Base-by-base conservation (phyloP, 2,797 vertebrate species). In the Sebastes trivittatus region DNA sequence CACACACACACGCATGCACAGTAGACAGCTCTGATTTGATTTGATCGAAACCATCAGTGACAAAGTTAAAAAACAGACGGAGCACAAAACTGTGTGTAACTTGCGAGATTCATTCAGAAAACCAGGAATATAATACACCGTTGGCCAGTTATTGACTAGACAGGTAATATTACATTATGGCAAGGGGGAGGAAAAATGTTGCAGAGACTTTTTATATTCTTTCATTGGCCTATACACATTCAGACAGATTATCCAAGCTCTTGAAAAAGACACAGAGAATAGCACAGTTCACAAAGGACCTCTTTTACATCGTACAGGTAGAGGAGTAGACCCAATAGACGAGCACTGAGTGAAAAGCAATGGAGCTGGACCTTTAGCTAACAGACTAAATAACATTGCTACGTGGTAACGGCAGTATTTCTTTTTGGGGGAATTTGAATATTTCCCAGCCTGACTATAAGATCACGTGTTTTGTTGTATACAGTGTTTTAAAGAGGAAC, bases 251-350 rank as follows among this genome's bases (percentile, higher is more conserved):
- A 70, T 61, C 52, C 16, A 22, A 16, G 54, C 36, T 64, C 54
- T 70, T 75, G 42, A 63, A 64, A 77, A 82, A 75, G 32, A 74
- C n/a, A 27, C 27, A 5, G 23, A 75, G 36, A 75, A 65, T 27
- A 46, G 11, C 54, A 56, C 36, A 56, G 23, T 3, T 1, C 49
- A 80, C 69, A 81, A 78, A 80, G 36, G 8, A 23, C 22, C 38
- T 70, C 36, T 75, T 78, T 75, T 29, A 68, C 22, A 67, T 46
- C 5, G 5, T 22, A 32, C 14, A 55, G 34, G 38, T 34, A 46
- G 30, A 52, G 8, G 23, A 72, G 25, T 68, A 63, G 11, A 76
- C 30, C 23, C 38, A 77, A 29, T 16, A 68, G 38, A 10, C 27
- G 13, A 27, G 27, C 3, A 6, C 5, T n/a, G 32, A 71, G 52